Evolutionary conservation across 2,797 vertebrate genomes (phyloP).

Genomic region (Okamejei kenojei): DNA sequence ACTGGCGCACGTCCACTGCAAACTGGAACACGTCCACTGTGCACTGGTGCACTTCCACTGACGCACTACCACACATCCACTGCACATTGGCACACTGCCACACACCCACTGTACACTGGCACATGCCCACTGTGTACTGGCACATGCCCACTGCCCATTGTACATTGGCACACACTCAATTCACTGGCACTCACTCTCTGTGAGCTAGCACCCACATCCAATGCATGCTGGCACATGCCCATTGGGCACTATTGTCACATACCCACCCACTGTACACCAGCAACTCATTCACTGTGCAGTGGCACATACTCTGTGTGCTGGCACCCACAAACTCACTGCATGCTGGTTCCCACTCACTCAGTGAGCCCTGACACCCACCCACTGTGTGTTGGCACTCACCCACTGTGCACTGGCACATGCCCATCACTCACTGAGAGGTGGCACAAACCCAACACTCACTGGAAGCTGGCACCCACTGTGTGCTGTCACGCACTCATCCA

Average conservation of each 20-base stretch:
- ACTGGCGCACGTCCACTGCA: background rate
- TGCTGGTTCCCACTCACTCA: too few relatives aligned
- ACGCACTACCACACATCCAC: too few relatives aligned
- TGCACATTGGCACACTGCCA: too few relatives aligned
- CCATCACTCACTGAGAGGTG: background rate
- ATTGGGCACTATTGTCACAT: background rate
- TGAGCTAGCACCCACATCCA: background rate
- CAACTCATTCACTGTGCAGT: too few relatives aligned
- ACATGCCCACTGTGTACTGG: background rate
- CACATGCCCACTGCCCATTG: background rate
- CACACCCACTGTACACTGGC: too few relatives aligned
- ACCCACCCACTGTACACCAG: background rate
- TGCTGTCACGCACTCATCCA: too few relatives aligned
- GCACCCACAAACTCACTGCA: too few relatives aligned
- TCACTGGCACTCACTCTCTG: background rate
- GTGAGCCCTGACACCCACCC: background rate
- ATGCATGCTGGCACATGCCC: background rate
- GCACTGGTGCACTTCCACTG: too few relatives aligned
- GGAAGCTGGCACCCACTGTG: background rate
- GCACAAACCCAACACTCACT: too few relatives aligned
- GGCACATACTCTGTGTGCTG: too few relatives aligned
- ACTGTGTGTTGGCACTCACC: too few relatives aligned
- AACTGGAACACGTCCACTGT: background rate
- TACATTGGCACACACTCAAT: background rate
- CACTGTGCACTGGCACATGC: too few relatives aligned